These are phyloP conservation scores for Myzus persicae DNA, from an alignment of 1,140 invertebrate species.

Conservation along the genomic window DNA sequence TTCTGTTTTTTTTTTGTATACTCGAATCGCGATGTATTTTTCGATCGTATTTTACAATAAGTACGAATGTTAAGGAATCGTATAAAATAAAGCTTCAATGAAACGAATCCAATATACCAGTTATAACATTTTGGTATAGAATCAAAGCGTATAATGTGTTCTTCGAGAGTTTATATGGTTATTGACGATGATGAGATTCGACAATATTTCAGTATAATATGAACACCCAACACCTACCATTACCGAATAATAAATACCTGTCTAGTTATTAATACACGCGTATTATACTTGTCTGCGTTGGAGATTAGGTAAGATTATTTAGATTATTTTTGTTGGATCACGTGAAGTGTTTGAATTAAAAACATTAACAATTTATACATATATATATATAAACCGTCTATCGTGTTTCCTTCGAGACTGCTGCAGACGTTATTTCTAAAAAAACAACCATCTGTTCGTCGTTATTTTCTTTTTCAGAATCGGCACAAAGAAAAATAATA, in stretches of 20 bases:
- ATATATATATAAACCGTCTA: no score
- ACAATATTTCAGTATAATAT: neutral
- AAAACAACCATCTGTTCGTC: neutral
- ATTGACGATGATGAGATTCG: neutral
- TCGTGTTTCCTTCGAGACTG: neutral
- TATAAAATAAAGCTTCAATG: no score
- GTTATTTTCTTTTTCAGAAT: neutral
- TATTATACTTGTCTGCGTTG: neutral
- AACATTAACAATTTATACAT: neutral
- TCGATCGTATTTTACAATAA: no score
- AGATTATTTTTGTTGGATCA: no score
- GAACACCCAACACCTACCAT: no score
- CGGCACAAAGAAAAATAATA: neutral
- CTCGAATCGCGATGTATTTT: no score
- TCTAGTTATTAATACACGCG: neutral
- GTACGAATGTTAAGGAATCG: no score
- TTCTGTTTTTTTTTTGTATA: no score
- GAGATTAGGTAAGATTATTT: neutral
- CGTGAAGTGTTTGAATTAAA: neutral
- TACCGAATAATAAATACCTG: neutral
- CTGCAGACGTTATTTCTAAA: neutral
- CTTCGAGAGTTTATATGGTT: fast-evolving
- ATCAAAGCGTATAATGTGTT: neutral
- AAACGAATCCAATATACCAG: no score
- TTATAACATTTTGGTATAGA: neutral